Base-by-base conservation (phyloP, 2,888 invertebrate species). In the Pyrocoelia pectoralis region DNA sequence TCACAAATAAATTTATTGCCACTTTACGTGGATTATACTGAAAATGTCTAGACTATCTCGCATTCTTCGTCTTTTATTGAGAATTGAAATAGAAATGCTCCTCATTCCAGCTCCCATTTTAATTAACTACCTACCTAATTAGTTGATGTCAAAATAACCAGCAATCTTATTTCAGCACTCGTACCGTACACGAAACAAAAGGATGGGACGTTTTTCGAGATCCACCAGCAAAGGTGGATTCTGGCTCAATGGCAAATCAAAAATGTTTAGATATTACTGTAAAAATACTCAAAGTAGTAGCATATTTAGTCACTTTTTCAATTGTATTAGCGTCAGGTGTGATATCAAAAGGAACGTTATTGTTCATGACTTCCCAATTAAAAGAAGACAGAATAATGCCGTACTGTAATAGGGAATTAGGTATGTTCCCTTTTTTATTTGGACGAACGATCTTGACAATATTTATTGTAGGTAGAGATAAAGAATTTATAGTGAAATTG, bases 131-230 rank as follows among this genome's bases (percentile, higher is more conserved):
- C n/a, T n/a, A n/a, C 24, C 24, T 24, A 3, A 24, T 24, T 6
- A 24, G 24, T 24, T 24, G 4, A 24, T 6, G 24, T 24, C 24
- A n/a, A n/a, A n/a, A n/a, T n/a, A n/a, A n/a, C n/a, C n/a, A n/a
- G n/a, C n/a, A n/a, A 6, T 46, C 8, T 46, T 46, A 17, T 84
- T 87, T 40, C 85, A 93, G 93, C 79, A 91, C 91, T 82, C 86
- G 93, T 77, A 93, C 93, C 66, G 89, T 93, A 73, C 89, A 90
- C 77, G 94, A 93, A 81, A 93, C 93, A 73, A 94, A 94, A 89
- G 93, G 92, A 88, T 97, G 97, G 97, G 97, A 97, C 87, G 95
- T 97, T 63, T 97, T 97, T 84, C 86, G 95, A 77, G 92, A 95
- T 81, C 91, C 95, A 72, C 96, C 97, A 8, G 90, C 90, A 73